Evolutionary conservation across 2,113 vertebrate species (phyloP).

Genomic region (Ophiodon elongatus): DNA sequence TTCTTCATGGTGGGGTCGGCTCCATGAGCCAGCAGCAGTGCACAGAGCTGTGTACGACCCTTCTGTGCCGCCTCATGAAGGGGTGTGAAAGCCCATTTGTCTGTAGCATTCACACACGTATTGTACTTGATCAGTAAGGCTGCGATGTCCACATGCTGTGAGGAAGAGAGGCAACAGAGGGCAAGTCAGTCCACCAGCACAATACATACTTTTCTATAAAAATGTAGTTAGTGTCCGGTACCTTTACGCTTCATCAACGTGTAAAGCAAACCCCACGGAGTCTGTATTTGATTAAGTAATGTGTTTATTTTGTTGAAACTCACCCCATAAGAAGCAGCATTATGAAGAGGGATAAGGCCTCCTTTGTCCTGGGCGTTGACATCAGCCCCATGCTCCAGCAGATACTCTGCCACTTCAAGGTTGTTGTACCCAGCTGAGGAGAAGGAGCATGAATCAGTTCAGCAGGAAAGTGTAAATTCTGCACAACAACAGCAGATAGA

Average conservation of each 20-base stretch:
- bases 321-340: constrained; percentile 98
- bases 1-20: constrained; percentile 90
- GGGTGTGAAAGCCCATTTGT: constrained; percentile 89
- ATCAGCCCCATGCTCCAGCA: constrained; percentile 97
- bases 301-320: constrained; percentile 62
- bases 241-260: neutral
- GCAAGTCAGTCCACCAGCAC: neutral
- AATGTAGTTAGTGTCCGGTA: neutral
- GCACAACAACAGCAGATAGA: neutral
- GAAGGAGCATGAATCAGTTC: neutral
- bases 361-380: constrained; percentile 99
- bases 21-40: constrained; percentile 86
- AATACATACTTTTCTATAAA: neutral
- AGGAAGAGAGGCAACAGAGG: constrained; percentile 13
- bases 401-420: constrained; percentile 98
- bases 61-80: constrained; percentile 88
- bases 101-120: constrained; percentile 88
- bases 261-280: neutral
- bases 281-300: neutral
- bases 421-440: constrained; percentile 97
- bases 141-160: constrained; percentile 87
- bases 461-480: neutral
- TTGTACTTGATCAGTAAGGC: constrained; percentile 88
- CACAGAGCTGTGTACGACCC: constrained; percentile 87
- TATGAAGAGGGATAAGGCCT: constrained; percentile 98